These are phyloP conservation scores for Drosophila kanapiae DNA, from an alignment of 1,140 invertebrate genomes.

Conservation along the genomic window DNA sequence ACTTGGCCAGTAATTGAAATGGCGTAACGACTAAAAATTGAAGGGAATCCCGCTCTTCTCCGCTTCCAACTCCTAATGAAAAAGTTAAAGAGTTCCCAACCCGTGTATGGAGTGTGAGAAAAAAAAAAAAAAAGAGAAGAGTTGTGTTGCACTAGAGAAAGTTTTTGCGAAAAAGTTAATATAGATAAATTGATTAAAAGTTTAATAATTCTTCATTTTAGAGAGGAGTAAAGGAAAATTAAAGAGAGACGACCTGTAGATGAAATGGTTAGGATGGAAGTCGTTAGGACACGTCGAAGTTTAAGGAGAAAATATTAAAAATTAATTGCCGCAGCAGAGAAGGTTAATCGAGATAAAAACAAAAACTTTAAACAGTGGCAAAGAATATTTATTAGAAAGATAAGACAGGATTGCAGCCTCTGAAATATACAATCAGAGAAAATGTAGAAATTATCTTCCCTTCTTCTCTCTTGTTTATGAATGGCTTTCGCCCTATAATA, in stretches of 20 bases:
- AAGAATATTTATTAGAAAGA: not conserved
- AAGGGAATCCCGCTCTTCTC: conserved; percentile 54
- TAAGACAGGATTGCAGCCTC: not conserved
- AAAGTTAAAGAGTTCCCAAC: conserved; percentile 65
- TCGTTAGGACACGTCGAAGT: conserved; percentile 24
- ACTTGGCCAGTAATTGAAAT: conserved; percentile 82
- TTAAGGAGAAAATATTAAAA: conserved; percentile 46
- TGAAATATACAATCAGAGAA: not conserved
- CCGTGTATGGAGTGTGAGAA: no score
- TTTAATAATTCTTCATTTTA: conserved; percentile 78
- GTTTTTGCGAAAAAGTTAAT: conserved; percentile 73
- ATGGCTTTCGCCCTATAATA: not conserved
- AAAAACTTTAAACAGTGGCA: not conserved
- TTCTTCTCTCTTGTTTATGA: not conserved
- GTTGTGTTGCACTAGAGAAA: conserved; percentile 39
- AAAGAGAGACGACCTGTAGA: conserved; percentile 17
- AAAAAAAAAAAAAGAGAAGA: conserved; percentile 32
- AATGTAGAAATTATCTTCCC: not conserved
- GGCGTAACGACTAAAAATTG: conserved; percentile 81
- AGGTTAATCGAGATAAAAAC: not conserved
- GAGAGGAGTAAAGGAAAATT: conserved; percentile 1
- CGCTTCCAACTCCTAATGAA: conserved; percentile 55
- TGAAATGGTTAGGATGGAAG: not conserved
- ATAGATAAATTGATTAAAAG: conserved; percentile 84
- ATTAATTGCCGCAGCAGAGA: conserved; percentile 55